Conservation (phyloP, 2,888 invertebrate genomes). For the Steromphala cineraria region DNA sequence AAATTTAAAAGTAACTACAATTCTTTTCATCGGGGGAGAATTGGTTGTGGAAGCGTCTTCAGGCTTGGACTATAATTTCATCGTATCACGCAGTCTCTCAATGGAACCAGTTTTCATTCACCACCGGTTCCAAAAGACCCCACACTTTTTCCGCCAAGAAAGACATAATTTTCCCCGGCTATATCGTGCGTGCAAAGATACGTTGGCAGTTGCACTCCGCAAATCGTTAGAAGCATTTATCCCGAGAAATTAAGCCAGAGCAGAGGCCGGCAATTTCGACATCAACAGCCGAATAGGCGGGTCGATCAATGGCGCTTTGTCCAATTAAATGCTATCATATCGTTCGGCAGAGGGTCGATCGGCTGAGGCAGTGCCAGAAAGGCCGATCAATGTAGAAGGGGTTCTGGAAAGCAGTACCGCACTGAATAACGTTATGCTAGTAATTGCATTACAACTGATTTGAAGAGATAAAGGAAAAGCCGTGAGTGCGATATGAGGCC, state of each 20-base stretch:
- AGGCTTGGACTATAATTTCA: not conserved
- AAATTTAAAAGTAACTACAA: not conserved
- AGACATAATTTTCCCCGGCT: not conserved
- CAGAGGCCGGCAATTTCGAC: not conserved
- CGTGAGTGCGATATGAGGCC: not conserved
- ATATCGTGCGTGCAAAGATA: not conserved
- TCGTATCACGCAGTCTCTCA: not conserved
- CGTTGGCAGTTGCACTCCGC: not conserved
- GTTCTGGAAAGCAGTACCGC: not conserved
- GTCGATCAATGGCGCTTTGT: constrained; percentile 5
- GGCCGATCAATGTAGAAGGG: not conserved
- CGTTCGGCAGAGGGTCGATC: not conserved
- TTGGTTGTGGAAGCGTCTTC: not conserved
- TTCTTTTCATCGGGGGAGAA: not conserved
- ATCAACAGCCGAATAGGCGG: constrained; percentile 10
- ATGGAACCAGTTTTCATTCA: not conserved
- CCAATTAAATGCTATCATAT: constrained; percentile 20
- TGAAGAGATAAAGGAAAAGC: constrained; percentile 9
- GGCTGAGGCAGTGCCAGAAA: not conserved
- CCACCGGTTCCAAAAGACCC: not conserved
- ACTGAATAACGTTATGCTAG: constrained; percentile 19
- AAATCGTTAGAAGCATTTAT: constrained; percentile 1
- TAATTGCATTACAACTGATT: constrained; percentile 22
- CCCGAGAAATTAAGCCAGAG: not conserved
- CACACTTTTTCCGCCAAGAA: constrained; percentile 8